Base-by-base conservation (phyloP, 2,113 vertebrate genomes). In the Puffinus mauretanicus region DNA sequence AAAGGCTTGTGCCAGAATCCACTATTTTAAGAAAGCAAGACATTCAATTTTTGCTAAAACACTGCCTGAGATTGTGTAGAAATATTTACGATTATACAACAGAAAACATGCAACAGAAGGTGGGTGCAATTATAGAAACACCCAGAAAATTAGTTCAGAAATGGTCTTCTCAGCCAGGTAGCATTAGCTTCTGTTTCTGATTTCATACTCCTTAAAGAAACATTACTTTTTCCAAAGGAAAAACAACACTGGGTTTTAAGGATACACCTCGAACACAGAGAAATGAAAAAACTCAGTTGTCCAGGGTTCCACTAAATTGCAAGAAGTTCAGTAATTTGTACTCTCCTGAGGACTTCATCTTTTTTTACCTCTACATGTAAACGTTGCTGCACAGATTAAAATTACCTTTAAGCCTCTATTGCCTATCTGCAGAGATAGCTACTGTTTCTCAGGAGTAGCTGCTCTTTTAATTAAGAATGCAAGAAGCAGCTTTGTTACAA, bases 1-100 rank as follows among this genome's bases (percentile, higher is more conserved):
- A 89, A 78, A 88, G 24, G 21, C n/a, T 70, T 57, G 57, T 86
- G 84, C 77, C 92, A 93, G 30, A 94, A 75, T 66, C 30, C 40
- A 32, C 58, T 81, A 27, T 40, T 88, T 66, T 70, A 78, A 82
- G 80, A 86, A 83, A 78, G 40, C 3, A 47, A 80, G 42, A 80
- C 66, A 32, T 70, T 80, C 32, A n/a, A 32, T 55, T 88, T 77
- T 64, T 86, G 81, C 71, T 91, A 86, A 82, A 91, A 70, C 21
- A 30, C 34, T 4, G 5, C 27, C 57, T 10, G 11, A 61, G 58
- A 38, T 75, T 88, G 27, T 36, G 38, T 24, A 73, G 58, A 77
- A 91, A 71, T 82, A 80, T 55, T 85, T 93, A 86, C 0, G 0
- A 27, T 73, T 66, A 70, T 47, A 67, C 60, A 78, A 88, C 22